These are phyloP conservation scores for Drosophila anomalipes DNA, from an alignment of 2,888 invertebrate species.

Conservation along the genomic window DNA sequence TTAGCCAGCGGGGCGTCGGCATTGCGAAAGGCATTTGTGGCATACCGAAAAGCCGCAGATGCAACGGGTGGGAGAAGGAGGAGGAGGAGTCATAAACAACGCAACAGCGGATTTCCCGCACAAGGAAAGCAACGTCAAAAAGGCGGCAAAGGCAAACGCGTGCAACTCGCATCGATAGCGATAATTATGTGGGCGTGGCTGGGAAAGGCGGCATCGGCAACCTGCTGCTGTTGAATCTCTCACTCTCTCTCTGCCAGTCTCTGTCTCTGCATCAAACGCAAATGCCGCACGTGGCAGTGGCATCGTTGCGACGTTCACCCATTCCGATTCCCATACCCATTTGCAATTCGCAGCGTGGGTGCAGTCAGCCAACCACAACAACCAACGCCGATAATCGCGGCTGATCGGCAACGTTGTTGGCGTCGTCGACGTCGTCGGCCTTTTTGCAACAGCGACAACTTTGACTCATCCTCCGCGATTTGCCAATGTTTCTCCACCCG, in stretches of 20 bases:
- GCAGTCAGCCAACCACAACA: constrained; percentile 49
- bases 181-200: constrained; percentile 77
- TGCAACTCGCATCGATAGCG: constrained; percentile 60
- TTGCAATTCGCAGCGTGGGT: constrained; percentile 53
- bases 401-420: constrained; percentile 61
- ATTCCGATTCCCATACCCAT: constrained; percentile 13
- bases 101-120: constrained; percentile 57
- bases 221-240: constrained; percentile 37
- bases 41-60: constrained; percentile 45
- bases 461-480: constrained; percentile 30
- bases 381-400: constrained; percentile 65
- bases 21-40: constrained; percentile 55
- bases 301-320: constrained; percentile 25
- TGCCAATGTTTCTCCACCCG: constrained; percentile 14
- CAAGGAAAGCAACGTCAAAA: constrained; percentile 42
- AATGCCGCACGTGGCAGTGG: constrained; percentile 70
- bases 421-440: constrained; percentile 47
- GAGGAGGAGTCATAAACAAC: constrained; percentile 52
- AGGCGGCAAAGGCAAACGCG: constrained; percentile 40
- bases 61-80: not conserved
- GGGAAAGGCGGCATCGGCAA: constrained; percentile 29
- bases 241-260: not conserved
- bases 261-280: constrained; percentile 60
- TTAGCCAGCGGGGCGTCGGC: constrained; percentile 37
- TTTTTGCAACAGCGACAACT: constrained; percentile 62